Evolutionary conservation across 2,113 vertebrate species (phyloP).

Genomic region (Microcebus griseorufus): DNA sequence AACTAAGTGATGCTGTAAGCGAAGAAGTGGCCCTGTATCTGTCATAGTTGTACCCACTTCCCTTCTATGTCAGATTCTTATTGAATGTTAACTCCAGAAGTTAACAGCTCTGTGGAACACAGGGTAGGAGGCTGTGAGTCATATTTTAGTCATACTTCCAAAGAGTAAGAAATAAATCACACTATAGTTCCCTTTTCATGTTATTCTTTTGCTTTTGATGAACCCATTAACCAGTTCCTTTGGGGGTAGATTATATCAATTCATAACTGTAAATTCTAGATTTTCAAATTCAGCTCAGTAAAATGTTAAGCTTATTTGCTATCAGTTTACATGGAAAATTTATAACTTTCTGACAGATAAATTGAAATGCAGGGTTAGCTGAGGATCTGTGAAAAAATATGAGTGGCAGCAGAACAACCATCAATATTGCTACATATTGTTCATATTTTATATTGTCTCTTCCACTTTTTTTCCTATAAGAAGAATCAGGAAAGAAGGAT

Average conservation of each 20-base stretch:
- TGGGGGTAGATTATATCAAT: conserved; percentile 19
- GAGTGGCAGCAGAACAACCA: background rate
- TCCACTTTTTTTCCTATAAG: background rate
- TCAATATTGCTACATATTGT: conserved; percentile 24
- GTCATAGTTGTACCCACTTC: background rate
- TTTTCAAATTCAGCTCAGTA: conserved; percentile 29
- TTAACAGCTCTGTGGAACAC: background rate
- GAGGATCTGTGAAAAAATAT: background rate
- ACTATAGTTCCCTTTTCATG: background rate
- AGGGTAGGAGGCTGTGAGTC: conserved; percentile 49
- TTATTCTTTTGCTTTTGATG: conserved; percentile 50
- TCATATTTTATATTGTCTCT: conserved; percentile 42
- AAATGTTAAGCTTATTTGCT: conserved; percentile 42
- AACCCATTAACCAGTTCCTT: conserved; percentile 34
- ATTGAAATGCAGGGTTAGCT: conserved; percentile 16
- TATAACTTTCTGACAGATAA: conserved; percentile 36
- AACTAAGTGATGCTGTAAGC: background rate
- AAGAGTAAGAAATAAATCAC: conserved; percentile 43
- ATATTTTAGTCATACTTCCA: conserved; percentile 61
- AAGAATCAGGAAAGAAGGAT: background rate
- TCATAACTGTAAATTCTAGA: conserved; percentile 45
- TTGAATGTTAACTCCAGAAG: conserved; percentile 11
- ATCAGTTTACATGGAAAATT: conserved; percentile 14
- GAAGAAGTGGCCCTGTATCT: background rate
- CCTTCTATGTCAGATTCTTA: conserved; percentile 18